Base-by-base conservation (phyloP, 2,888 invertebrate genomes). In the Oscheius myriophilus region DNA sequence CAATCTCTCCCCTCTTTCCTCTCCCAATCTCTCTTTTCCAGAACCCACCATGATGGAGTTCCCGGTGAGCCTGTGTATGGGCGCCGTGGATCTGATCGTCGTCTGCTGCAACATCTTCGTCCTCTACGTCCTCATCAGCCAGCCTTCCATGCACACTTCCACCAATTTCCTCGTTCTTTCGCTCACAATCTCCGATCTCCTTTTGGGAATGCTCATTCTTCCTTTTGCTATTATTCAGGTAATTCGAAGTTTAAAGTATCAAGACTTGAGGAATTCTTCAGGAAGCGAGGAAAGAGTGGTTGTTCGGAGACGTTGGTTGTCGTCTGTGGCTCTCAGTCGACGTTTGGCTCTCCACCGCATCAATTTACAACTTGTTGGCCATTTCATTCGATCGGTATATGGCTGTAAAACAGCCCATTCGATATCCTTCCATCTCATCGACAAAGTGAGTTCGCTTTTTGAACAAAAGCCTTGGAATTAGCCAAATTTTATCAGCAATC, bases 151-250 rank as follows among this genome's bases (percentile, higher is more conserved):
- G 79, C 91, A 95, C 82, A 94, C 94, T 79, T 95, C 96, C 81
- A 97, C 96, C 75, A 97, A 97, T 89, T 91, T 94, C 87, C 95
- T 97, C 90, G 96, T 97, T 87, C 95, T 96, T 73, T 96, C 95
- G 55, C 90, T 97, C 85, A 96, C 96, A 0, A 93, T 95, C 42
- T 95, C 96, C 61, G 97, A 97, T 89, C 90, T 96, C 73, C 90
- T 96, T 85, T 93, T 97, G n/a, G 96, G 96, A 1, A 89, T 96
- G 14, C 92, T 94, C 39, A 96, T 97, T 63, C 90, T 96, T 83
- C 96, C 96, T 0, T 96, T 96, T 89, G 95, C 95, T 18, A 93
- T 95, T 65, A 93, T 94, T 33, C 92, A 94, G 90, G 95, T 96
- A 88, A 93, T 85, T 51, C 58, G 23, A 9, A 14, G 25, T 21